phyloP scores from a whole-genome alignment of 2,113 vertebrate genomes.

The Hepsetus odoe region DNA sequence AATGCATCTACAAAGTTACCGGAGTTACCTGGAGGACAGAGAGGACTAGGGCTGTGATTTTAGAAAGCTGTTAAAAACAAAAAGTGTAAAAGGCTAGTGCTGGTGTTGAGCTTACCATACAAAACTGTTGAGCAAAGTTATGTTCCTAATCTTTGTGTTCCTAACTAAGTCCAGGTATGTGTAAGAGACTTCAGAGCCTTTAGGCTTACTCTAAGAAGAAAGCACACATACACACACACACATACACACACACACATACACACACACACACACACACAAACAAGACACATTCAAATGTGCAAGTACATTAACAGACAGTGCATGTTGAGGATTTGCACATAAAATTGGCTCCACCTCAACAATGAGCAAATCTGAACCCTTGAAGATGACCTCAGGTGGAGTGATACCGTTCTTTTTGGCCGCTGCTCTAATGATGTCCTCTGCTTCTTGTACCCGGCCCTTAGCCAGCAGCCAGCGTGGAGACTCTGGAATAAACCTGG shows the following conservation, averaged over 20 bases:
- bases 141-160: slow-evolving; percentile 58
- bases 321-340: neutral
- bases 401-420: slow-evolving; percentile 53
- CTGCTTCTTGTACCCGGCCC: slow-evolving; percentile 61
- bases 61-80: neutral
- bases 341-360: neutral
- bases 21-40: too few relatives aligned
- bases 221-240: slow-evolving; percentile 39
- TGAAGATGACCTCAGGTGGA: slow-evolving; percentile 48
- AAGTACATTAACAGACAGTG: too few relatives aligned
- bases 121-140: slow-evolving; percentile 50
- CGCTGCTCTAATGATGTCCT: slow-evolving; percentile 53
- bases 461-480: slow-evolving; percentile 64
- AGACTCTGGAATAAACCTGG: slow-evolving; percentile 68
- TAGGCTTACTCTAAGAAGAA: slow-evolving; percentile 14
- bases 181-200: slow-evolving; percentile 20
- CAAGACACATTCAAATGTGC: neutral
- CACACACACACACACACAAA: slow-evolving; percentile 14
- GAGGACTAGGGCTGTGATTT: neutral
- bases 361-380: slow-evolving; percentile 9
- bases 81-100: neutral
- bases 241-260: slow-evolving; percentile 35
- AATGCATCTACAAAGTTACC: too few relatives aligned
- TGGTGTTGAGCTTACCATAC: slow-evolving; percentile 57
- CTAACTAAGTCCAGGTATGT: slow-evolving; percentile 61